Evolutionary conservation across 2,113 vertebrate species (phyloP).

Genomic region (Saguinus imperator): DNA sequence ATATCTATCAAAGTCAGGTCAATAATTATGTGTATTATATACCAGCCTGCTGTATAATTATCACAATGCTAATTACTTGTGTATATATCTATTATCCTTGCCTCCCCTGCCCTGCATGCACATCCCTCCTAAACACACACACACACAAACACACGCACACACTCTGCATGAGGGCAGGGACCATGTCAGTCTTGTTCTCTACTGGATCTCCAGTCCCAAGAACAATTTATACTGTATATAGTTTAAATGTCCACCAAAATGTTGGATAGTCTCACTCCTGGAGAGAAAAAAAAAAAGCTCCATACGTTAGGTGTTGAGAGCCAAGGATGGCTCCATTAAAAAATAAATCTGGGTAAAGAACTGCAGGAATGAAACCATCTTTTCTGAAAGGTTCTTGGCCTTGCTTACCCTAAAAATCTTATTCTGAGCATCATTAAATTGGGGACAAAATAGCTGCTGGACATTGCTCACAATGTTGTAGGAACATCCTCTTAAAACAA

Average conservation of each 20-base stretch:
- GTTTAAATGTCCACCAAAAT: neutral
- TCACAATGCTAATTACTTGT: neutral
- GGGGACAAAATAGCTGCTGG: neutral
- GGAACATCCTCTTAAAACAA: conserved; percentile 2
- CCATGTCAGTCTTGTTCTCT: neutral
- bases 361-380: neutral
- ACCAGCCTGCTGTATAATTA: neutral
- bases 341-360: neutral
- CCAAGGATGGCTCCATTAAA: neutral
- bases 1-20: neutral
- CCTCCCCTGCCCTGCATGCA: neutral
- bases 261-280: neutral
- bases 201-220: neutral
- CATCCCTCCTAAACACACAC: neutral
- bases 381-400: neutral
- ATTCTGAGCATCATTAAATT: neutral
- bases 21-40: neutral
- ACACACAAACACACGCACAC: neutral
- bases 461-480: neutral
- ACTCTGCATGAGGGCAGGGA: neutral
- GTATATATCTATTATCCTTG: neutral
- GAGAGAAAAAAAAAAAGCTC: neutral
- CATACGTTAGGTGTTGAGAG: neutral
- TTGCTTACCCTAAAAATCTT: neutral
- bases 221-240: neutral